phyloP scores from a whole-genome alignment of 1,140 invertebrate genomes.

The Temnothorax curvispinosus region DNA sequence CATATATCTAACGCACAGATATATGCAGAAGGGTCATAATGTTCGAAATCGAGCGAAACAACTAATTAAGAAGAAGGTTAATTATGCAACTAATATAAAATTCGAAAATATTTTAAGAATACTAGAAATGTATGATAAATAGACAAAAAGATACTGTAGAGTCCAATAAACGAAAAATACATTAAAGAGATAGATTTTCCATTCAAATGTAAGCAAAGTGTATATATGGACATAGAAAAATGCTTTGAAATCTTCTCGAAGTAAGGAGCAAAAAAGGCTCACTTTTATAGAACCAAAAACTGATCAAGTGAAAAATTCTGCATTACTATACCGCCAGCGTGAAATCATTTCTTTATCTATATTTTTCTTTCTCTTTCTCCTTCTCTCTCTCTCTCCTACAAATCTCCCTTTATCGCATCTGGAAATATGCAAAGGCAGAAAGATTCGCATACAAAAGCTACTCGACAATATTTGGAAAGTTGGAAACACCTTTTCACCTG shows the following conservation, averaged over 20 bases:
- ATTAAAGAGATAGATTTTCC: not conserved
- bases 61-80: no score
- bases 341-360: not conserved
- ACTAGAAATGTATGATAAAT: not conserved
- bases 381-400: not conserved
- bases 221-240: not conserved
- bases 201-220: not conserved
- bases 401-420: constrained; percentile 10
- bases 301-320: not conserved
- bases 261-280: not conserved
- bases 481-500: constrained; percentile 14
- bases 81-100: not conserved
- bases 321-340: not conserved
- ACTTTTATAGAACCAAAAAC: constrained; percentile 14
- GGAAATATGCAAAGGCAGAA: not conserved
- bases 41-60: no score
- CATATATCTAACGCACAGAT: no score
- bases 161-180: not conserved
- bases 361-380: not conserved
- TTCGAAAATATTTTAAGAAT: constrained; percentile 15
- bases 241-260: not conserved
- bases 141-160: not conserved
- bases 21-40: no score
- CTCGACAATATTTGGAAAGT: constrained; percentile 19
- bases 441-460: constrained; percentile 7